Percentiles rank a stretch among this genome's conserved stretches.
Evolutionary conservation across 2,797 vertebrate species (phyloP).

Genomic region (Xiphophorus birchmanni): DNA sequence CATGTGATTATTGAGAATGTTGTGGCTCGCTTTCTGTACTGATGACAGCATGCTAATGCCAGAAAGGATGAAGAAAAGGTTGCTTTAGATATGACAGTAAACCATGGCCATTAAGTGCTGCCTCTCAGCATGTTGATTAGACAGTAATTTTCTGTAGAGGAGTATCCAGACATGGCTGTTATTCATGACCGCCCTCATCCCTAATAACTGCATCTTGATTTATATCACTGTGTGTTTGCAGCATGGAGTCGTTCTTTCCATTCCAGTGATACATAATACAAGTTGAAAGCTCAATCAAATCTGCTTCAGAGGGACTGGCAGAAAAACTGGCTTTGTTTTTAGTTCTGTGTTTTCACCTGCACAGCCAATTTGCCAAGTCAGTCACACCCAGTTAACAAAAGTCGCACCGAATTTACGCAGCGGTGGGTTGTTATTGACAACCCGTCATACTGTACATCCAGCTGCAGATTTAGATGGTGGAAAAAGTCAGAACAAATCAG

Average conservation of each 20-base stretch:
- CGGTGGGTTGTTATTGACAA: neutral
- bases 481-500: constrained; percentile 23
- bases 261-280: constrained; percentile 42
- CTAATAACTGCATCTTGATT: constrained; percentile 35
- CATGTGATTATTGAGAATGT: constrained; percentile 26
- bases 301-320: constrained; percentile 19
- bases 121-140: constrained; percentile 45
- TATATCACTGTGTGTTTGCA: constrained; percentile 1
- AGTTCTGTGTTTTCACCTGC: neutral
- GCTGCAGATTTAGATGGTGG: constrained; percentile 5
- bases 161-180: constrained; percentile 24
- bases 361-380: neutral
- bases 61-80: constrained; percentile 40
- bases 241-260: constrained; percentile 27
- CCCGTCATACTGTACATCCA: neutral
- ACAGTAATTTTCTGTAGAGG: constrained; percentile 52
- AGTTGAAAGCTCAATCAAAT: constrained; percentile 24
- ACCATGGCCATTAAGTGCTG: constrained; percentile 31
- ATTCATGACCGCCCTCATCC: constrained; percentile 27
- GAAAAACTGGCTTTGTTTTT: neutral
- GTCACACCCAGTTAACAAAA: neutral
- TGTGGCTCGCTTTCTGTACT: constrained; percentile 5
- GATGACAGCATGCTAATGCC: constrained; percentile 37
- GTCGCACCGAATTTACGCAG: neutral
- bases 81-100: constrained; percentile 57